These are phyloP conservation scores for Atherinosoma microstoma DNA, from an alignment of 2,797 vertebrate genomes.

Conservation along the genomic window DNA sequence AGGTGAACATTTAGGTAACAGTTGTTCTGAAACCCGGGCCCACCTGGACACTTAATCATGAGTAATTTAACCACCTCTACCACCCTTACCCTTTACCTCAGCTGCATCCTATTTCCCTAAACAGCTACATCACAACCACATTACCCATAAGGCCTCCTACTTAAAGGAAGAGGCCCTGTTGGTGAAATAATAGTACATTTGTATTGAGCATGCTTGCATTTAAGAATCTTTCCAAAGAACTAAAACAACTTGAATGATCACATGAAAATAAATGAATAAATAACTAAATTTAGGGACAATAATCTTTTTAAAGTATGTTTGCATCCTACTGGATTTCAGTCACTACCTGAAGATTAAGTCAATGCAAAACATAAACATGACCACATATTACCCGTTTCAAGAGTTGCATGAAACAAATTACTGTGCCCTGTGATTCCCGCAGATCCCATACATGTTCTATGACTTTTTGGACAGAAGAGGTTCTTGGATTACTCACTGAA, in stretches of 20 bases:
- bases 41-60: too few relatives aligned
- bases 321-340: slow-evolving; percentile 45
- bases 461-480: slow-evolving; percentile 71
- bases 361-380: slow-evolving; percentile 73
- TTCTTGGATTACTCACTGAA: slow-evolving; percentile 74
- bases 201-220: background rate
- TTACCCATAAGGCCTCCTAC: background rate
- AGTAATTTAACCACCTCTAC: background rate
- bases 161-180: background rate
- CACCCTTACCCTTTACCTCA: background rate
- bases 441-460: slow-evolving; percentile 77
- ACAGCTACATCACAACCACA: background rate
- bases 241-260: background rate
- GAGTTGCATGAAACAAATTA: slow-evolving; percentile 81
- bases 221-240: background rate
- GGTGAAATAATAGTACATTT: background rate
- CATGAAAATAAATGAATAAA: background rate
- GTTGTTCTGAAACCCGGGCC: background rate
- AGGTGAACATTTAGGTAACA: background rate
- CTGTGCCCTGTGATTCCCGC: slow-evolving; percentile 69
- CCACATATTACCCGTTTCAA: slow-evolving; percentile 70
- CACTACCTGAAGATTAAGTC: slow-evolving; percentile 77
- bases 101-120: slow-evolving; percentile 8
- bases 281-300: background rate
- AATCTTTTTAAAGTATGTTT: slow-evolving; percentile 26